Base-by-base conservation (phyloP, 2,797 vertebrate genomes). In the Cuniculus paca region DNA sequence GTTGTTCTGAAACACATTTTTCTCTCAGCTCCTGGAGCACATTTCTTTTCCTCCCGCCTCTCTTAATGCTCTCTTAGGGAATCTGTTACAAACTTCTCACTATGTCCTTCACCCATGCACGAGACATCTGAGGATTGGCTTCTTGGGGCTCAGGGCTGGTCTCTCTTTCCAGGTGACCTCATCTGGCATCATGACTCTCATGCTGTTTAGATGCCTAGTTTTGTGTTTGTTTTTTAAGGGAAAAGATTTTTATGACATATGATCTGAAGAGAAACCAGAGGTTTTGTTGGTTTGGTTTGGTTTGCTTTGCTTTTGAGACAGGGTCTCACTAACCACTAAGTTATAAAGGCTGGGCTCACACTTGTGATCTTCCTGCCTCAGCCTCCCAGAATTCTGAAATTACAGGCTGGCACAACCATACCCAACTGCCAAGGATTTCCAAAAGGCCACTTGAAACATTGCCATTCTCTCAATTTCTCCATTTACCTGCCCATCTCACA, bases 131-230 rank as follows among this genome's bases (percentile, higher is more conserved):
- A 65, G 48, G 4, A 9, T 3, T 36, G 65, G 8, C 2, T 78
- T 52, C 63, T 16, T 3, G 2, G 17, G 3, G 14, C 8, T 16
- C 2, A 1, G 34, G 42, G n/a, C 2, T 22, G 10, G 45, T 45
- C 70, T 54, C 42, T 75, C 54, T 48, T 11, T 48, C 70, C 12
- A 1, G 4, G 16, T 42, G 56, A 65, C 75, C 42, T 75, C 26
- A 48, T 31, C n/a, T 11, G 11, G 12, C 20, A 54, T 52, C 19
- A 1, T 31, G 48, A 50, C 60, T 83, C 24, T 36, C 13, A 39
- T 61, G 63, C 45, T 39, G 7, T 56, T 84, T 28, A 28, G 28
- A 31, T 31, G 42, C 72, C 42, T 74, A 45, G 24, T 26, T 75
- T 16, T 45, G 24, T 48, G 72, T 28, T 28, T 75, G 42, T 75